Conservation (phyloP, 2,797 vertebrate species). For the Pseudochirops corinnae region DNA sequence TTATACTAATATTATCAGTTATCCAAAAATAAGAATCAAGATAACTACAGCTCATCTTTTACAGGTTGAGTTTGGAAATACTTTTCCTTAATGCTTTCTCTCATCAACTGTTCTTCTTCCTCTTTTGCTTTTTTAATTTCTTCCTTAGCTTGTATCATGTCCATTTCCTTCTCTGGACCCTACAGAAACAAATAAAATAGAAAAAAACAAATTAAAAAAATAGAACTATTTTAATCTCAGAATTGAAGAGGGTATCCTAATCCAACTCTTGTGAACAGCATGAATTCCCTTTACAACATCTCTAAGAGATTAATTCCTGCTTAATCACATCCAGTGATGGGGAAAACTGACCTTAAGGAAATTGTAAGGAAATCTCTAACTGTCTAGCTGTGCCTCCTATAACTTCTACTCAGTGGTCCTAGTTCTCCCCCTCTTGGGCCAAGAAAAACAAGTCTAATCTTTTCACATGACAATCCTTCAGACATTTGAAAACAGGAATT, state of each 20-base stretch:
- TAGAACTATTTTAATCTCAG: background rate
- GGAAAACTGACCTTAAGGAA: background rate
- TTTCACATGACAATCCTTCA: background rate
- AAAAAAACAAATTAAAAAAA: too few species aligned
- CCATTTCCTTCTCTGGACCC: slow-evolving; percentile 90
- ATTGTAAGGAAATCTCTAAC: background rate
- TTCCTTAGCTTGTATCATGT: slow-evolving; percentile 81
- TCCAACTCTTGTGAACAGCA: background rate
- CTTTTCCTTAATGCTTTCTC: background rate
- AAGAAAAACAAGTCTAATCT: background rate
- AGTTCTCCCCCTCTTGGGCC: background rate
- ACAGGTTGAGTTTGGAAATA: slow-evolving; percentile 8
- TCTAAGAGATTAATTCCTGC: background rate
- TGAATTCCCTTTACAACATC: background rate
- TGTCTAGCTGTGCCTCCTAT: background rate
- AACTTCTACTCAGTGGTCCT: background rate
- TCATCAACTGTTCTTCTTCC: slow-evolving; percentile 62
- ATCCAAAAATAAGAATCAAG: background rate
- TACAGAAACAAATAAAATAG: slow-evolving; percentile 59
- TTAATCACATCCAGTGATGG: background rate
- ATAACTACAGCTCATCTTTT: slow-evolving; percentile 67
- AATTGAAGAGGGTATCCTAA: background rate
- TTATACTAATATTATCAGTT: background rate
- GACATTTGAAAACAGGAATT: background rate
- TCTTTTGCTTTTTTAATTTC: slow-evolving; percentile 68